Evolutionary conservation across 2,113 vertebrate species (phyloP).

Genomic region (Chloroceryle aenea): DNA sequence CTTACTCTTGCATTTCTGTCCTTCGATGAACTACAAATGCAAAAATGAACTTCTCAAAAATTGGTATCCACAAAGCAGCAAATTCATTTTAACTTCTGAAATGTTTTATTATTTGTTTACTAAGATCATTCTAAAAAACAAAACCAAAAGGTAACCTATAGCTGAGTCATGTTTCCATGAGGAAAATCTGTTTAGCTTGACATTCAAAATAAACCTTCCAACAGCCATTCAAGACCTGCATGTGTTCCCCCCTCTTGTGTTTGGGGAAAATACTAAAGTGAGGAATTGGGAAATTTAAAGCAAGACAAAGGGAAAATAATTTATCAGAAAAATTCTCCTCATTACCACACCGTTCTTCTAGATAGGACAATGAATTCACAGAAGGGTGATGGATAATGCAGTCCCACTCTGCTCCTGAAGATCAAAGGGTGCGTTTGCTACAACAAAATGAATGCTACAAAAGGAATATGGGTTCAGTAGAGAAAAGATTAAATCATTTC

Average conservation of each 20-base stretch:
- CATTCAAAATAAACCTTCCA: constrained; percentile 4
- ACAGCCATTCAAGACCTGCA: background rate
- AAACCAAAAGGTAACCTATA: background rate
- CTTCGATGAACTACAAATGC: background rate
- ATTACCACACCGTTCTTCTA: constrained; percentile 56
- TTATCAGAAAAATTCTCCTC: constrained; percentile 26
- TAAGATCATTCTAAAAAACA: background rate
- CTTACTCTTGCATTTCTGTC: background rate
- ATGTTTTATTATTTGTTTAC: background rate
- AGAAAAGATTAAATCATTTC: constrained; percentile 41
- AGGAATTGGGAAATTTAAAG: background rate
- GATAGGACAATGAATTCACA: constrained; percentile 44
- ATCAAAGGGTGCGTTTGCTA: constrained; percentile 45
- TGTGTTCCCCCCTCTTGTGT: background rate
- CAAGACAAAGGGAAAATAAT: constrained; percentile 42
- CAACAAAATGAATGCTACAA: constrained; percentile 46
- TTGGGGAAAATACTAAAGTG: background rate
- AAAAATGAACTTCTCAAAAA: background rate
- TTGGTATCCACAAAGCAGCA: background rate
- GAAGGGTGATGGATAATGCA: constrained; percentile 30
- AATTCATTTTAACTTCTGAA: background rate
- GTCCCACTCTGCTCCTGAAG: constrained; percentile 61
- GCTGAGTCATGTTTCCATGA: background rate
- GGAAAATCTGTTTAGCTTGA: background rate
- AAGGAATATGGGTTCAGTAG: constrained; percentile 56